Base-by-base conservation (phyloP, 2,797 vertebrate genomes). In the Microtus californicus region DNA sequence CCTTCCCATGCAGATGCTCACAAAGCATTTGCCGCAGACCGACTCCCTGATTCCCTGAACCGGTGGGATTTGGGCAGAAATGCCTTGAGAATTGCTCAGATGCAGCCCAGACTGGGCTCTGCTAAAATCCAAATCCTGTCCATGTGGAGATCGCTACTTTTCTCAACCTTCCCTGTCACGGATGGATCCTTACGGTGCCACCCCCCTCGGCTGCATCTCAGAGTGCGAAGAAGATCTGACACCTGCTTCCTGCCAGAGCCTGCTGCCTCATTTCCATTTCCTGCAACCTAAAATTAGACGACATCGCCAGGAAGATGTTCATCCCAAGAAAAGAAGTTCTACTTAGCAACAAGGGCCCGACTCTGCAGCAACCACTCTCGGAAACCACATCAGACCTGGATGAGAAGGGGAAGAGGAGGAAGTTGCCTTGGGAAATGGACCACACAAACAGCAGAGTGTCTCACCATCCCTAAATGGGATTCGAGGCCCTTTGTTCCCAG, bases 221-320 rank as follows among this genome's bases (percentile, higher is more conserved):
- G 96, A 95, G 90, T 94, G 94, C 95, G 94, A 97, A 95, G 97
- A 95, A 94, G 93, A 96, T 97, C 98, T 97, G 97, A 98, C 97
- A 97, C 97, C 97, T 98, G 97, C 98, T 98, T 97, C 97, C 98
- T 91, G 48, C 82, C 51, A 96, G 97, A 97, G 95, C 97, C 97
- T 96, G 93, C 94, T 97, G 97, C 96, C 95, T 98, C 96, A 95
- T 97, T 98, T 97, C 97, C 96, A 96, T 96, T 97, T 97, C 96
- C 97, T 97, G 96, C 92, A 90, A 86, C 97, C 98, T 98, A 98
- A 98, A 98, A 97, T 98, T 98, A 97, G 97, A 96, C 96, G 95
- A 95, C 93, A 97, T 97, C 97, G 96, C 97, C 83, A 91, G 97
- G 97, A 97, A 97, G 97, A 97, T 90, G 96, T 97, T 98, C 97